Percentiles rank a stretch among this genome's conserved stretches.
Conservation (phyloP, 2,888 invertebrate species). For the Polyommatus iphigenia region DNA sequence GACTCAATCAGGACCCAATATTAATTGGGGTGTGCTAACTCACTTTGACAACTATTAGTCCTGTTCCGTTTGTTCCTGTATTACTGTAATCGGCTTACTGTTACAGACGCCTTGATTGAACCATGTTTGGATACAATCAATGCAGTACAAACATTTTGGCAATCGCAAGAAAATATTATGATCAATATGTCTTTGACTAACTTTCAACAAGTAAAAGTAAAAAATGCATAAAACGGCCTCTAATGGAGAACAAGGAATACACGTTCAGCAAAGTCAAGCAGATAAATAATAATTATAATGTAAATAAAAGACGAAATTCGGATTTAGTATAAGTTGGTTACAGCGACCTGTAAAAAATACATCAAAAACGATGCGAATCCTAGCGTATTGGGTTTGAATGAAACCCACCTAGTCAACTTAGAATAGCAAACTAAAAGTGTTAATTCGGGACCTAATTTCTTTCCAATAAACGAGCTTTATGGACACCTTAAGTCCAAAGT, state of each 20-base stretch:
- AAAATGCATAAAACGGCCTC: neutral
- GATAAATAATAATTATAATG: neutral
- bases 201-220: neutral
- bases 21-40: constrained; percentile 37
- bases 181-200: neutral
- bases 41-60: constrained; percentile 26
- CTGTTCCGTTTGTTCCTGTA: constrained; percentile 27
- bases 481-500: constrained; percentile 71
- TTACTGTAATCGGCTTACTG: constrained; percentile 19
- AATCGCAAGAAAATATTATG: neutral
- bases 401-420: neutral
- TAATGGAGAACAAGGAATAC: too few species aligned
- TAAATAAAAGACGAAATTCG: neutral
- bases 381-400: neutral
- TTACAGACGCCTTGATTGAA: constrained; percentile 13
- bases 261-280: neutral
- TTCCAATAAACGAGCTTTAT: constrained; percentile 37
- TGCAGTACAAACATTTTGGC: neutral
- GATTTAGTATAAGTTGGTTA: neutral
- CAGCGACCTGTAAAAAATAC: neutral
- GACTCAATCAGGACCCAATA: constrained; percentile 45
- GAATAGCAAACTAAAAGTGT: neutral
- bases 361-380: neutral
- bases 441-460: constrained; percentile 22
- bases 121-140: neutral